phyloP scores from a whole-genome alignment of 2,113 vertebrate species.

The Brachyistius frenatus region DNA sequence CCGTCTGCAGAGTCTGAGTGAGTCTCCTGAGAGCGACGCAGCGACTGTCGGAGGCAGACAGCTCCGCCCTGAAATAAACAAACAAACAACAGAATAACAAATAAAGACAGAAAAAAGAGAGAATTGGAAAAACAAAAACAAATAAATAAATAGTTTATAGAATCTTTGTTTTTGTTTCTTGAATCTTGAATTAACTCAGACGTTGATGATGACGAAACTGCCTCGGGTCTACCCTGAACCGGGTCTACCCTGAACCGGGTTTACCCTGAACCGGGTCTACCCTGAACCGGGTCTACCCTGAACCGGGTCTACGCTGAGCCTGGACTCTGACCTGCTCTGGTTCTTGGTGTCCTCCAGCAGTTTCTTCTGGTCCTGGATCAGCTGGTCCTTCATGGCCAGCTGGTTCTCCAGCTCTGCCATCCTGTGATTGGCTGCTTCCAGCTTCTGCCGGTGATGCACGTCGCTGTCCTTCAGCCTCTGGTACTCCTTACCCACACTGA shows the following conservation, averaged over 20 bases:
- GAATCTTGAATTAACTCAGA: too few species aligned
- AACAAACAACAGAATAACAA: not conserved
- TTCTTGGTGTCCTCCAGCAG: conserved; percentile 93
- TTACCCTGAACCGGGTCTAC: not conserved
- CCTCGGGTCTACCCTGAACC: too few species aligned
- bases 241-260: not conserved
- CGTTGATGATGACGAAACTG: too few species aligned
- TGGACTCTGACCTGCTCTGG: conserved; percentile 88
- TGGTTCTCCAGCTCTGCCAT: conserved; percentile 91
- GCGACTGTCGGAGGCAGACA: conserved; percentile 89
- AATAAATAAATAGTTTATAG: too few species aligned
- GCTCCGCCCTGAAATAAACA: conserved; percentile 80
- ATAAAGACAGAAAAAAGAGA: too few species aligned
- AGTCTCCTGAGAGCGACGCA: conserved; percentile 89
- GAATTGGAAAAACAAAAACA: too few species aligned
- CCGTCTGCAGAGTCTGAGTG: conserved; percentile 88
- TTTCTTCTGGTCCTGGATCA: conserved; percentile 93
- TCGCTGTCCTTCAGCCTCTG: conserved; percentile 86
- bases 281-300: too few species aligned
- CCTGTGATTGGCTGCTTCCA: conserved; percentile 92
- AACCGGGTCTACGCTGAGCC: not conserved
- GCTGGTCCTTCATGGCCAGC: conserved; percentile 91
- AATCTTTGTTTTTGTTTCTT: too few species aligned
- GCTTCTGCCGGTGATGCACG: conserved; percentile 90
- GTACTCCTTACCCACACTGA: conserved; percentile 88